Evolutionary conservation across 2,113 vertebrate genomes (phyloP).

Genomic region (Carlito syrichta): DNA sequence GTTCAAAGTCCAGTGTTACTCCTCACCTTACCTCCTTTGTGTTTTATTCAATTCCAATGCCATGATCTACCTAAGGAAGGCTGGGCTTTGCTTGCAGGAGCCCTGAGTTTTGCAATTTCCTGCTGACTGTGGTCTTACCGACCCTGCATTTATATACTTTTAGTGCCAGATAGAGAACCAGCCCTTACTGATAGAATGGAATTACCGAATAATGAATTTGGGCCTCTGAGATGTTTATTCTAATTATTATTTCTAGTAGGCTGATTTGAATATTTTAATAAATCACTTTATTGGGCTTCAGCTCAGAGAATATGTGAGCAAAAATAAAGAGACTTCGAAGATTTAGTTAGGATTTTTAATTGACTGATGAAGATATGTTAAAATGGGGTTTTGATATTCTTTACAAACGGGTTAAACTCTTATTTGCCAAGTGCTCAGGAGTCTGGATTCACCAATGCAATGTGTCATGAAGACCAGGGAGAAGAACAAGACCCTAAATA

Average conservation of each 20-base stretch:
- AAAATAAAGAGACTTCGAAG: not conserved
- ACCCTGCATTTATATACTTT: not conserved
- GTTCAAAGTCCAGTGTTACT: not conserved
- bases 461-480: not conserved
- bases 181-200: not conserved
- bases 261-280: conserved; percentile 36
- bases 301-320: not conserved
- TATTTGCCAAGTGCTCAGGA: not conserved
- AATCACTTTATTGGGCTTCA: not conserved
- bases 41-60: not conserved
- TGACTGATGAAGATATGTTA: not conserved
- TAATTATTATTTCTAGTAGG: not conserved
- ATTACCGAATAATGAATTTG: not conserved
- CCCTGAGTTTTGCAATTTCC: not conserved
- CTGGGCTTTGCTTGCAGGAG: not conserved
- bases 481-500: not conserved
- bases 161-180: not conserved
- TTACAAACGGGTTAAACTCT: not conserved
- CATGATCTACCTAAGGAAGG: not conserved
- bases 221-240: not conserved
- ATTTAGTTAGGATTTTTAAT: not conserved
- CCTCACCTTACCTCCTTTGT: not conserved
- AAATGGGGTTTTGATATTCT: not conserved
- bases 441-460: not conserved
- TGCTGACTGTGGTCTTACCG: not conserved